Evolutionary conservation across 53 echinoderm and acorn worm genomes (phyloP).

Genomic region (Holothuria scabra): DNA sequence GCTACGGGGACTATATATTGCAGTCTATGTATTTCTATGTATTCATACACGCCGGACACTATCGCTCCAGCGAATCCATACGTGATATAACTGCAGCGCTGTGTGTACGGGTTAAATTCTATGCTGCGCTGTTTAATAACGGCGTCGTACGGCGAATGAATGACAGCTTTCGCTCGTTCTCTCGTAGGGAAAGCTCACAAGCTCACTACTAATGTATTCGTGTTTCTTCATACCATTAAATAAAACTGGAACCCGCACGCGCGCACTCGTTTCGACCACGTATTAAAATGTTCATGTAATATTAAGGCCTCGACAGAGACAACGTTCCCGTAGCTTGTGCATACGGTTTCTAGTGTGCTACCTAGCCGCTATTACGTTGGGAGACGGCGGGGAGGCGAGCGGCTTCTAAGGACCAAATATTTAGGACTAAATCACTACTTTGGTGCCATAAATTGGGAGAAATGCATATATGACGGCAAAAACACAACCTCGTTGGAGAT

Average conservation of each 20-base stretch:
- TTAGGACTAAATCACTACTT: constrained; percentile 4
- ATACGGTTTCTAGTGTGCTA: constrained; percentile 1
- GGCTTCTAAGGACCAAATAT: constrained; percentile 18
- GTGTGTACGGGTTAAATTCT: too few relatives aligned
- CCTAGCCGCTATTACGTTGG: constrained; percentile 2
- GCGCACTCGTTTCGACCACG: constrained; percentile 13
- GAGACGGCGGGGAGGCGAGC: neutral
- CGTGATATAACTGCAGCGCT: neutral
- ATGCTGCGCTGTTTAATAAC: too few relatives aligned
- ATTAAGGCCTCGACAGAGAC: neutral
- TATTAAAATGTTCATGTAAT: constrained; percentile 38
- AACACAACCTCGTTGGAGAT: neutral
- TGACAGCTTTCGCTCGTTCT: too few relatives aligned
- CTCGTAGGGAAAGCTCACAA: neutral
- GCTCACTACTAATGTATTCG: constrained; percentile 10
- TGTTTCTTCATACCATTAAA: constrained; percentile 30
- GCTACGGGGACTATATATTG: neutral
- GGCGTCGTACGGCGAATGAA: too few relatives aligned
- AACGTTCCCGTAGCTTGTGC: constrained; percentile 9
- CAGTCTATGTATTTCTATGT: constrained; percentile 2
- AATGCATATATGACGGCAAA: constrained; percentile 45
- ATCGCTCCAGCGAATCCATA: neutral
- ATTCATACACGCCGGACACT: neutral
- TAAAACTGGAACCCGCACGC: constrained; percentile 16
- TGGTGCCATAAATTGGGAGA: constrained; percentile 29